phyloP scores from a whole-genome alignment of 2,113 vertebrate species.

The Saccopteryx leptura region DNA sequence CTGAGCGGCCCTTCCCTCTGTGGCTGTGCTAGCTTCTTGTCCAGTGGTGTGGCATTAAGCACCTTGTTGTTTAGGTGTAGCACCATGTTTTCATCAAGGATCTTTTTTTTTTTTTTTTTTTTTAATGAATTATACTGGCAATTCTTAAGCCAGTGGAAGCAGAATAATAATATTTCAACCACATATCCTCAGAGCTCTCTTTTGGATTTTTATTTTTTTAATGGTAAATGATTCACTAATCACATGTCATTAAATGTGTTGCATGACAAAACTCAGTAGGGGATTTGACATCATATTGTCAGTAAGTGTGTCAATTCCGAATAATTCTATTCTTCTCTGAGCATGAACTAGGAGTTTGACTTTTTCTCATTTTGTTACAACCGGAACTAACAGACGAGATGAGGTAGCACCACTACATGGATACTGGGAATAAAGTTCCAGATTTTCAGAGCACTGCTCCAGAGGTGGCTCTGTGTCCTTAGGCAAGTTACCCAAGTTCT shows the following conservation, averaged over 20 bases:
- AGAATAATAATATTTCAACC: neutral
- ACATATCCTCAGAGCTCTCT: neutral
- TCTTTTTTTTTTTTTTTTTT: neutral
- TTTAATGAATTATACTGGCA: neutral
- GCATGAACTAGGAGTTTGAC: neutral
- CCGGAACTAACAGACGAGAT: neutral
- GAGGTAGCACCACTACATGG: neutral
- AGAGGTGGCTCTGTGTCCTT: neutral
- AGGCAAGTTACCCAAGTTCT: neutral
- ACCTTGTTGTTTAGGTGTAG: constrained; percentile 14
- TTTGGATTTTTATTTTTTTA: neutral
- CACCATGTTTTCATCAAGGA: neutral
- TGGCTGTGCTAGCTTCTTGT: neutral
- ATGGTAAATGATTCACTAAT: neutral
- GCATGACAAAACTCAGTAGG: constrained; percentile 21
- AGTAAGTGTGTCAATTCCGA: neutral
- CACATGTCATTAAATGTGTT: neutral
- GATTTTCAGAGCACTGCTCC: neutral
- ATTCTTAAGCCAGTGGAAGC: neutral
- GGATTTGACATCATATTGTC: neutral
- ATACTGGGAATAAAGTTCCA: neutral
- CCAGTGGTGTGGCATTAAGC: neutral
- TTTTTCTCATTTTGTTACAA: constrained; percentile 39
- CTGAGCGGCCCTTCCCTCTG: neutral
- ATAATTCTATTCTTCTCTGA: neutral